These are phyloP conservation scores for western clawed frog (Xenopus tropicalis) DNA, from an alignment of 2,113 vertebrate genomes.

Conservation along the genomic window UCB_Xtro_10.0 CM004443.2:55025501-55026000, in stretches of 20 bases:
- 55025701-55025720: constrained; percentile 83
- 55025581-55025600: constrained; percentile 72
- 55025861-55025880: constrained; percentile 85
- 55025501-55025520: constrained; percentile 67
- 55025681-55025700: constrained; percentile 92
- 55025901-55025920: no score
- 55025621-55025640: constrained; percentile 88
- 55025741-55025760: constrained; percentile 75
- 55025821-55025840: constrained; percentile 97
- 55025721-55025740: constrained; percentile 77
- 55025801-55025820: constrained; percentile 96
- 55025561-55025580: constrained; percentile 80
- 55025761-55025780: constrained; percentile 67
- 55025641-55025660: constrained; percentile 82
- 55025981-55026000: no score
- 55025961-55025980: no score
- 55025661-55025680: constrained; percentile 99
- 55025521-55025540: constrained; percentile 71
- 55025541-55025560: constrained; percentile 69
- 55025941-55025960: no score
- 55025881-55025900: neutral
- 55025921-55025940: no score
- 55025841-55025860: constrained; percentile 95
- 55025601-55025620: constrained; percentile 95
- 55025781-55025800: constrained; percentile 87